Evolutionary conservation across 2,888 invertebrate genomes (phyloP).

Genomic region (Epirrhoe alternata): DNA sequence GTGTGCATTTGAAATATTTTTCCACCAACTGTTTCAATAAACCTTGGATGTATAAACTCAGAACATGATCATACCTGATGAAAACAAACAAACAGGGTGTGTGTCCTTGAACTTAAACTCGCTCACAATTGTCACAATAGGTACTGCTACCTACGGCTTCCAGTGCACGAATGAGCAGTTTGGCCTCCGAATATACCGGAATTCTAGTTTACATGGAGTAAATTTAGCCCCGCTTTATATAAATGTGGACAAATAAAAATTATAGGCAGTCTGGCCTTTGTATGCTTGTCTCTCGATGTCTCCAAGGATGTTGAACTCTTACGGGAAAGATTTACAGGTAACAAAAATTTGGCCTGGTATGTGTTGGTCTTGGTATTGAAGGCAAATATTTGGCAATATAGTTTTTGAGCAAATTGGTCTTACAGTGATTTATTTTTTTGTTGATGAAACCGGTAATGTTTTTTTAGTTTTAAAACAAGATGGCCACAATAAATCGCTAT

Average conservation of each 20-base stretch:
- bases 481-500: neutral
- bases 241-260: conserved; percentile 60
- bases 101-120: conserved; percentile 75
- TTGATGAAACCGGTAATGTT: neutral
- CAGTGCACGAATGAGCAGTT: conserved; percentile 65
- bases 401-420: neutral
- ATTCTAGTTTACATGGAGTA: conserved; percentile 70
- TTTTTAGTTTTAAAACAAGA: neutral
- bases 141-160: conserved; percentile 62
- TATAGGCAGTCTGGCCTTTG: conserved; percentile 40
- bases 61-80: conserved; percentile 56
- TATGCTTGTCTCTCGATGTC: conserved; percentile 27
- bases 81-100: conserved; percentile 53
- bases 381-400: neutral
- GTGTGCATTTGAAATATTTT: conserved; percentile 1
- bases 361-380: neutral
- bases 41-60: conserved; percentile 13
- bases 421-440: neutral
- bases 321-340: conserved; percentile 26
- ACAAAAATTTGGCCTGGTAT: conserved; percentile 9
- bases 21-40: conserved; percentile 36
- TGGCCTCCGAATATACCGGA: conserved; percentile 61
- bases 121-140: conserved; percentile 51
- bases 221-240: conserved; percentile 65
- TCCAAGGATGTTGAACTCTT: conserved; percentile 51